These are phyloP conservation scores for Hydrochoerus hydrochaeris DNA, from an alignment of 2,113 vertebrate species.

Conservation along the genomic window DNA sequence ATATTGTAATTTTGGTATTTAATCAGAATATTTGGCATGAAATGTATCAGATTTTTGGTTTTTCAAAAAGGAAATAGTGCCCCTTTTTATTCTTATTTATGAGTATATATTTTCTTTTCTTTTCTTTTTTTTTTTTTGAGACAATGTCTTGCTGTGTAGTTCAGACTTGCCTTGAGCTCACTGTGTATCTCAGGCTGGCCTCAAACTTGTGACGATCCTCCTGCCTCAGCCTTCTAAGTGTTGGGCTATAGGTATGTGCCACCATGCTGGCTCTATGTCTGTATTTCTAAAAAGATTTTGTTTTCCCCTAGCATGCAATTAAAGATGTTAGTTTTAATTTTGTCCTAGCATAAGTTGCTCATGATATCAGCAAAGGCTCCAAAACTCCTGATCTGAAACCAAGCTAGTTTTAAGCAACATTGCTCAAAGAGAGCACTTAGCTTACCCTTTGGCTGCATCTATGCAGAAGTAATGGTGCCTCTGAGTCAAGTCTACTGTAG, in stretches of 20 bases:
- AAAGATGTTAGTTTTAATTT: not conserved
- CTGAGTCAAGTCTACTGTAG: not conserved
- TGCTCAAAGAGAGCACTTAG: not conserved
- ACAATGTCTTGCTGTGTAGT: not conserved
- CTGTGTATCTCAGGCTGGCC: not conserved
- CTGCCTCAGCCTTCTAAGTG: not conserved
- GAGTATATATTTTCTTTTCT: not conserved
- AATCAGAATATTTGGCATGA: not conserved
- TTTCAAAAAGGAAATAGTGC: not conserved
- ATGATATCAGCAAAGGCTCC: not conserved
- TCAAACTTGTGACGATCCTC: not conserved
- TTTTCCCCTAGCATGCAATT: not conserved
- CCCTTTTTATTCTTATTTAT: not conserved
- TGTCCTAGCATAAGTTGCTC: not conserved
- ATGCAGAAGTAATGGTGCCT: not conserved
- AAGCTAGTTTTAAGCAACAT: not conserved
- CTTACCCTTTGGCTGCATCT: not conserved
- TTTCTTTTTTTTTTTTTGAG: not conserved
- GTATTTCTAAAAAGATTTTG: conserved; percentile 24
- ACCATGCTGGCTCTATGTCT: not conserved
- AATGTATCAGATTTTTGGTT: not conserved
- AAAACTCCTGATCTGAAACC: not conserved
- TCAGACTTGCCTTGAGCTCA: not conserved
- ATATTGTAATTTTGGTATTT: not conserved
- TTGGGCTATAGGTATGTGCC: not conserved